A percentile compares a stretch with the other conserved stretches of the same genome.
Evolutionary conservation across 2,797 vertebrate species (phyloP).

Genomic region (Lutjanus argentimaculatus): DNA sequence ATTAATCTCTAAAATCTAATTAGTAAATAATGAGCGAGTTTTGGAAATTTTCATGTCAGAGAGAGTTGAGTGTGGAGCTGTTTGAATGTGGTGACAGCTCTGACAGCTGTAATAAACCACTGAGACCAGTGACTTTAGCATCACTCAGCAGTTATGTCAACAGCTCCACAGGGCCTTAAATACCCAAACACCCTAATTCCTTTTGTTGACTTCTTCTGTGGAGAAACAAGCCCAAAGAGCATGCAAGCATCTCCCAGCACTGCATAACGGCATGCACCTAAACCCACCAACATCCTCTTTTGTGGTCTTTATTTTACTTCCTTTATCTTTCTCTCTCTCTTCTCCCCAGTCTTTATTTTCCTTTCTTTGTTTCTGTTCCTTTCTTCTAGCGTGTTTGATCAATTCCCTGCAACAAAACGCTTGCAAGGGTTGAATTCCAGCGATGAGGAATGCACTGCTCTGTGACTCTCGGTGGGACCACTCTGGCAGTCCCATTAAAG

Average conservation of each 20-base stretch:
- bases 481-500: slow-evolving; percentile 55
- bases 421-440: slow-evolving; percentile 43
- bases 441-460: slow-evolving; percentile 18
- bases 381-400: slow-evolving; percentile 47
- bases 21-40: background rate
- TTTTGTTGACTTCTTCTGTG: slow-evolving; percentile 31
- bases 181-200: slow-evolving; percentile 13
- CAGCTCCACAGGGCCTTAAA: slow-evolving; percentile 26
- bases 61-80: background rate
- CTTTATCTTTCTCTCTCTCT: background rate
- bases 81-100: slow-evolving; percentile 33
- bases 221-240: slow-evolving; percentile 27
- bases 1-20: background rate
- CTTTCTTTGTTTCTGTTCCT: slow-evolving; percentile 15
- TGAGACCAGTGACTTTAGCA: slow-evolving; percentile 16
- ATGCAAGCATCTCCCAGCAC: slow-evolving; percentile 22
- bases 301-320: background rate
- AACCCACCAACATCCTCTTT: slow-evolving; percentile 22
- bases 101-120: slow-evolving; percentile 42
- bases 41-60: slow-evolving; percentile 16
- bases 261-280: slow-evolving; percentile 8
- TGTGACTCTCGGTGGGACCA: slow-evolving; percentile 46
- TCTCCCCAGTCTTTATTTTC: background rate
- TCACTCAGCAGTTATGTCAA: slow-evolving; percentile 47
- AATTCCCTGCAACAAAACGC: slow-evolving; percentile 38